phyloP scores from a whole-genome alignment of 2,113 vertebrate genomes.

The Pitta sordida region DNA sequence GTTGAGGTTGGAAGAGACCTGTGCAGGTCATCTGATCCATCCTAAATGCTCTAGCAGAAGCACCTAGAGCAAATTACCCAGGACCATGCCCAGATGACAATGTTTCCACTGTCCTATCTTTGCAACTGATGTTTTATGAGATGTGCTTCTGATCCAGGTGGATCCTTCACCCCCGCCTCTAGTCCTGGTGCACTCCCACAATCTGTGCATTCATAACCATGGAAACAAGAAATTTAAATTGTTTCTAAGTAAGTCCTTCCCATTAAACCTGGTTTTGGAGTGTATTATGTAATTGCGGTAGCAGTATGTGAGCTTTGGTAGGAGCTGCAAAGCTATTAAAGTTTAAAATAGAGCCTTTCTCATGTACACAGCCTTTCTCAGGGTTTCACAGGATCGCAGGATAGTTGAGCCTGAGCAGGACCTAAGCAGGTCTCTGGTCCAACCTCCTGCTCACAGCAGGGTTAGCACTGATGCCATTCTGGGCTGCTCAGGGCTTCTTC shows the following conservation, averaged over 20 bases:
- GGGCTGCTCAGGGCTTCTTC: background rate
- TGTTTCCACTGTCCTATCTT: background rate
- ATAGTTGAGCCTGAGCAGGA: background rate
- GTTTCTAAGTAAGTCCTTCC: background rate
- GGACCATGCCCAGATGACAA: background rate
- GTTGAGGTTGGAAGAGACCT: background rate
- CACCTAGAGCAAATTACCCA: background rate
- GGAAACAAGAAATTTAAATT: background rate
- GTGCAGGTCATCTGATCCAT: background rate
- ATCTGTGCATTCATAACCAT: background rate
- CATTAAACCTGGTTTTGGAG: background rate
- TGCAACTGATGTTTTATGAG: background rate
- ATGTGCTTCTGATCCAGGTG: background rate
- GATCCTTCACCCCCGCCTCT: background rate
- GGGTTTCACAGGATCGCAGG: background rate
- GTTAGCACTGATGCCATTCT: background rate
- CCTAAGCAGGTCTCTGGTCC: background rate
- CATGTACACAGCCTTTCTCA: background rate
- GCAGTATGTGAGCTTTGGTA: background rate
- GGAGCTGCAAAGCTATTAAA: background rate
- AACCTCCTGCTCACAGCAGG: background rate
- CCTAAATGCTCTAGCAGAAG: background rate
- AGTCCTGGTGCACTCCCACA: background rate
- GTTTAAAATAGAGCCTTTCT: background rate
- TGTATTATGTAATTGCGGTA: background rate